Evolutionary conservation across 2,113 vertebrate species (phyloP).

Genomic region (Phodopus roborovskii): DNA sequence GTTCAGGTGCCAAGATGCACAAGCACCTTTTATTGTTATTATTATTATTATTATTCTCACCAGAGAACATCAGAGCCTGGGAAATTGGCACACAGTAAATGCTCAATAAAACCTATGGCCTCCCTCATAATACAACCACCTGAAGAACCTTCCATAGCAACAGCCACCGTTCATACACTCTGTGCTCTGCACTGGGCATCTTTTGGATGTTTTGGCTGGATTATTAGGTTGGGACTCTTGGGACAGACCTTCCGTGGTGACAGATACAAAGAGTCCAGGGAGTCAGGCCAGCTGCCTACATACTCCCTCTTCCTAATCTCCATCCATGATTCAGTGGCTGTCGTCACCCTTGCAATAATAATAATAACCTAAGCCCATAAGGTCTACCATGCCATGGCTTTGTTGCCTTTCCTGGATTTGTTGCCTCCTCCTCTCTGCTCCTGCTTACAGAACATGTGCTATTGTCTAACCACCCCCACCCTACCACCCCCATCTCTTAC

Average conservation of each 20-base stretch:
- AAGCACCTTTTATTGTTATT: fast-evolving
- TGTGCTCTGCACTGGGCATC: too few species aligned
- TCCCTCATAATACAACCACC: background rate
- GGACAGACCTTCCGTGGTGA: background rate
- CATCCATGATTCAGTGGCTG: background rate
- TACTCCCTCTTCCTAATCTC: background rate
- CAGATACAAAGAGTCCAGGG: background rate
- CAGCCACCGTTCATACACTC: too few species aligned
- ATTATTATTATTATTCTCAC: background rate
- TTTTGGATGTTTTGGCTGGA: background rate
- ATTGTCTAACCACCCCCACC: background rate
- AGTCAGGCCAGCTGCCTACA: background rate
- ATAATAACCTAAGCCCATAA: background rate
- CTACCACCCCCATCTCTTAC: too few species aligned
- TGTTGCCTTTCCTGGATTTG: background rate
- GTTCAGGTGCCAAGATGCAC: background rate
- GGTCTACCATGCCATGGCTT: background rate
- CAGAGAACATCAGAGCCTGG: background rate
- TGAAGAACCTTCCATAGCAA: background rate
- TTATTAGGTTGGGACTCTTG: background rate
- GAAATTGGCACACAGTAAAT: background rate
- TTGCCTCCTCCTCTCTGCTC: background rate
- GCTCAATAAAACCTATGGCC: background rate
- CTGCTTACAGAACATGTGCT: background rate
- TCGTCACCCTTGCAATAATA: background rate